phyloP scores from a whole-genome alignment of 2,888 invertebrate species.

The Bhutanitis thaidina region DNA sequence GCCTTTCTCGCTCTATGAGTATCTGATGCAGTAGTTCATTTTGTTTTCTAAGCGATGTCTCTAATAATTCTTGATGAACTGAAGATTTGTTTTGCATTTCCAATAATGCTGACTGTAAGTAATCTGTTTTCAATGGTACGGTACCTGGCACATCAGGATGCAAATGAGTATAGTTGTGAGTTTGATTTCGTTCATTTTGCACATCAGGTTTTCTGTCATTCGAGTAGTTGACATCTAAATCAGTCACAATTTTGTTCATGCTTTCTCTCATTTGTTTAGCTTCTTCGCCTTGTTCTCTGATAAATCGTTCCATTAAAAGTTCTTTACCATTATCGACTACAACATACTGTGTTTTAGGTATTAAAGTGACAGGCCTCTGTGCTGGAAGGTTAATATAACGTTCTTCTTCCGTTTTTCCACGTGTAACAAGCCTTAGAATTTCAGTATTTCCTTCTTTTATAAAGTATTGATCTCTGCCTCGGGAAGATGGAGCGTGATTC shows the following conservation, averaged over 20 bases:
- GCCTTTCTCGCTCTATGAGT: conserved; percentile 84
- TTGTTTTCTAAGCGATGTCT: conserved; percentile 85
- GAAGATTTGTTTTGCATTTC: conserved; percentile 78
- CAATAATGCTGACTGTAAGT: conserved; percentile 62
- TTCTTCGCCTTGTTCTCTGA: conserved; percentile 88
- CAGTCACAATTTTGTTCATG: conserved; percentile 62
- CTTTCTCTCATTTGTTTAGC: conserved; percentile 80
- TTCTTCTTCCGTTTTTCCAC: conserved; percentile 84
- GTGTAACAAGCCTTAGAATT: conserved; percentile 87
- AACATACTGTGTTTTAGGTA: conserved; percentile 80
- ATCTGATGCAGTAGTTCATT: conserved; percentile 87
- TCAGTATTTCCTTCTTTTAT: conserved; percentile 92
- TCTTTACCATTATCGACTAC: conserved; percentile 90
- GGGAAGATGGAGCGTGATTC: conserved; percentile 58
- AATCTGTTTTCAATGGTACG: conserved; percentile 65
- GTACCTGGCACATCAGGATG: conserved; percentile 58
- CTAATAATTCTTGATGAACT: conserved; percentile 82
- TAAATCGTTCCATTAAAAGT: conserved; percentile 89
- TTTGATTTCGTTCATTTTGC: conserved; percentile 52
- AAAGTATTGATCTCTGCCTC: conserved; percentile 85
- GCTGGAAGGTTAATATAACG: conserved; percentile 79
- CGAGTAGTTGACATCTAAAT: conserved; percentile 69
- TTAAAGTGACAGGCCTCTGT: conserved; percentile 76
- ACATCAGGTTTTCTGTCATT: conserved; percentile 68
- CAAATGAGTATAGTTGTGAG: conserved; percentile 56